phyloP scores from a whole-genome alignment of 2,113 vertebrate genomes.

The Romanogobio albipinnatus region DNA sequence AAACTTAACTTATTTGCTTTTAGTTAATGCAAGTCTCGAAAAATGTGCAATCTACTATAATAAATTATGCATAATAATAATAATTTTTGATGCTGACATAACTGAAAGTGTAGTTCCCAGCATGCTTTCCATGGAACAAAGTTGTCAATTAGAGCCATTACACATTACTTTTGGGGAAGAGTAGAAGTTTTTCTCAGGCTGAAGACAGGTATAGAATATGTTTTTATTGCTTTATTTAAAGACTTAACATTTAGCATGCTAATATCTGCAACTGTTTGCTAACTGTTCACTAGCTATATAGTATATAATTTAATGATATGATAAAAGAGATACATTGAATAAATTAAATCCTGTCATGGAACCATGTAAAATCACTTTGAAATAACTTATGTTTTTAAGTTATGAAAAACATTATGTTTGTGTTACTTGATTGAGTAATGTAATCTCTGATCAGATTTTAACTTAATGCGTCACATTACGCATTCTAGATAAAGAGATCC shows the following conservation, averaged over 20 bases:
- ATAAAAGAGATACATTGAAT: background rate
- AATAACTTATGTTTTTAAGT: background rate
- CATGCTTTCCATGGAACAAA: background rate
- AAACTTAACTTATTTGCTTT: background rate
- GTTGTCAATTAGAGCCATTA: background rate
- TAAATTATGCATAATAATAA: background rate
- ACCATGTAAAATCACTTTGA: background rate
- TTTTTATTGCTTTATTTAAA: too few relatives aligned
- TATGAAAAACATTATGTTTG: background rate
- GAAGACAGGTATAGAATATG: too few relatives aligned
- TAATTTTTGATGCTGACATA: background rate
- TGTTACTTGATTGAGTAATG: background rate
- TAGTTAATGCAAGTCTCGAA: background rate
- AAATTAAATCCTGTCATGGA: background rate
- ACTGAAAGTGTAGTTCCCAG: background rate
- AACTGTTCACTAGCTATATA: background rate
- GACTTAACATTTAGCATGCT: background rate
- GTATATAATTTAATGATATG: background rate
- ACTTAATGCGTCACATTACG: background rate
- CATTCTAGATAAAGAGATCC: slow-evolving; percentile 41
- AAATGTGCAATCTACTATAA: background rate
- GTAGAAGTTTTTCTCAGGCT: background rate
- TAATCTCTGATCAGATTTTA: background rate
- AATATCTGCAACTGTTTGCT: background rate
- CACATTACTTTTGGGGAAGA: background rate